Evolutionary conservation across 37 sponge, comb jelly and placozoan species (phyloP).

Genomic region (Beroe ovata): DNA sequence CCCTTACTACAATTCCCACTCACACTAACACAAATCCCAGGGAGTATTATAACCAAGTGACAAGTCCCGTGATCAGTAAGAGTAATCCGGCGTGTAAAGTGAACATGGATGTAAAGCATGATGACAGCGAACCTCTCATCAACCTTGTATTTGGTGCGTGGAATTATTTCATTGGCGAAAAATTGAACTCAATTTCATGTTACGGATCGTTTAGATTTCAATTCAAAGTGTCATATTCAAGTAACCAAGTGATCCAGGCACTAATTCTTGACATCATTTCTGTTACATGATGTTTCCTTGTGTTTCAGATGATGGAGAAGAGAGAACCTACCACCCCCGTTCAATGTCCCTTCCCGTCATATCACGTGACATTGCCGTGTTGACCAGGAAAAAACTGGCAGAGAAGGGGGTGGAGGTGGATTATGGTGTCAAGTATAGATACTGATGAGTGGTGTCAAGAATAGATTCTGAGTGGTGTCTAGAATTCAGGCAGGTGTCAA

Average conservation of each 20-base stretch:
- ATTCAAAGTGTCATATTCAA: too few relatives aligned
- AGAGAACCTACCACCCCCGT: conserved; percentile 6
- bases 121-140: conserved; percentile 9
- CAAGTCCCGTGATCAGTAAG: conserved; percentile 15
- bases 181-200: too few relatives aligned
- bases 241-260: too few relatives aligned
- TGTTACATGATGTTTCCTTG: background rate
- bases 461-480: too few relatives aligned
- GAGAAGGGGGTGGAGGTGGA: background rate
- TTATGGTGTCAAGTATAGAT: background rate
- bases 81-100: conserved; percentile 18
- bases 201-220: too few relatives aligned
- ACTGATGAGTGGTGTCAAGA: conserved; percentile 1
- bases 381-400: conserved; percentile 7
- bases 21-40: too few relatives aligned
- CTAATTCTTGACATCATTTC: background rate
- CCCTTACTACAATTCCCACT: background rate
- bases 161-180: too few relatives aligned
- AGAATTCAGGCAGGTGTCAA: too few relatives aligned
- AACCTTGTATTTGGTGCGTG: background rate
- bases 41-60: conserved; percentile 16
- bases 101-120: background rate
- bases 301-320: conserved; percentile 1
- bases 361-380: background rate
- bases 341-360: background rate